Evolutionary conservation across 2,797 vertebrate genomes (phyloP), one percentile per base, ranked within the genome.

Genomic region (Clarias fuscus): DNA sequence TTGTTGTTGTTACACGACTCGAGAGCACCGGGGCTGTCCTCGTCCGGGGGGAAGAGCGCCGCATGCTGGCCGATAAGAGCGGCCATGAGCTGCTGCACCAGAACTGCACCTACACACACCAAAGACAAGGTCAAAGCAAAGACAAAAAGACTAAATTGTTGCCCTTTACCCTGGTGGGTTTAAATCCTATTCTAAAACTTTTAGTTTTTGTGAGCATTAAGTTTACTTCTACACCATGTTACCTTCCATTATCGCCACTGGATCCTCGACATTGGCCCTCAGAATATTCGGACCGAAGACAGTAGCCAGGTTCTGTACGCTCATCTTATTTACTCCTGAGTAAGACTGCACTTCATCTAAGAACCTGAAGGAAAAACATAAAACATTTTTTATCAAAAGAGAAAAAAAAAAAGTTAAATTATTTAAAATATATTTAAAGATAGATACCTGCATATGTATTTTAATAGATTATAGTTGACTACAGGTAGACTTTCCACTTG

Each of bases 211-310:
- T 37, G 20, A 56, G 33, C 33, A 67, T n/a, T 27, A 2, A 48
- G 48, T 53, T 27, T 18, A 20, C 62, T 65, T 71, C 98, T 99
- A 92, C 20, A 5, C 89, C 89, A 61, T 7, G 43, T 65, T 72
- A 99, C 98, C 98, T 93, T 99, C 98, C 98, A 99, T 99, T 86
- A 99, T 99, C 22, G 98, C 96, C 85, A 99, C 94, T 43, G 98
- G 98, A 92, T 99, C 98, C 93, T 99, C 97, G 27, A 99, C 91
- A 93, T 98, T 99, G 61, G 98, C 97, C 70, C 98, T 96, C 86
- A 99, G 91, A 86, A 99, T 99, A 84, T 99, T 99, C 61, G 98
- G 98, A 75, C 98, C 98, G 89, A 99, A 99, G 48, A 99, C 98
- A 0, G 98, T 99, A n/a, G 98, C 98, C 91, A 99, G 92, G 91